Evolutionary conservation across 2,113 vertebrate species (phyloP).

Genomic region (Myiozetetes cayanensis): DNA sequence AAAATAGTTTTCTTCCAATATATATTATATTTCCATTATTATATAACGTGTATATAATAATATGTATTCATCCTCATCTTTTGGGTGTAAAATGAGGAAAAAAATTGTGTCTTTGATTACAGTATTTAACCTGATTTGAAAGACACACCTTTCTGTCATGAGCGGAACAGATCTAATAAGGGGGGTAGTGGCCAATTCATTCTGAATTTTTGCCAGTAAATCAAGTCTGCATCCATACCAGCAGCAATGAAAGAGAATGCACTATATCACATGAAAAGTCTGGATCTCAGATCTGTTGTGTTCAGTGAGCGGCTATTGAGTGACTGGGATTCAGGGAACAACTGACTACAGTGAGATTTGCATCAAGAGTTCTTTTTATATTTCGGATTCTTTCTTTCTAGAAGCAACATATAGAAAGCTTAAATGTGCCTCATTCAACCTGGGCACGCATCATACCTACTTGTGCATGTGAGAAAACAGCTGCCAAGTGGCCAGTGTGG

Average conservation of each 20-base stretch:
- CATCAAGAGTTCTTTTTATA: background rate
- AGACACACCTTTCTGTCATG: background rate
- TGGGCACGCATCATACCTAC: background rate
- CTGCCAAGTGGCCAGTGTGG: background rate
- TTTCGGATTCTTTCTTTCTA: background rate
- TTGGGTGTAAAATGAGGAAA: background rate
- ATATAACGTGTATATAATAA: background rate
- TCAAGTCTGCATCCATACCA: background rate
- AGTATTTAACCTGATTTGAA: background rate
- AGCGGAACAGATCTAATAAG: background rate
- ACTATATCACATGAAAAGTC: background rate
- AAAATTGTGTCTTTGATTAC: background rate
- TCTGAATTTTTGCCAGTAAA: background rate
- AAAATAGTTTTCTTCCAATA: background rate
- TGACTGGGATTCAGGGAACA: background rate
- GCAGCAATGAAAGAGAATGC: background rate
- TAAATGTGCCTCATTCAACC: background rate
- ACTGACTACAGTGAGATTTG: background rate
- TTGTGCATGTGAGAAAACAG: background rate
- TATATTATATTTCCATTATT: background rate
- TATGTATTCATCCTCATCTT: background rate
- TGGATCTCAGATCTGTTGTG: background rate
- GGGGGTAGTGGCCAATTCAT: accelerated
- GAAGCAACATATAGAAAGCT: background rate
- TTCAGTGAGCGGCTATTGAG: background rate